Base-by-base conservation (phyloP, 2,113 vertebrate genomes). In the Tachuris rubrigastra region DNA sequence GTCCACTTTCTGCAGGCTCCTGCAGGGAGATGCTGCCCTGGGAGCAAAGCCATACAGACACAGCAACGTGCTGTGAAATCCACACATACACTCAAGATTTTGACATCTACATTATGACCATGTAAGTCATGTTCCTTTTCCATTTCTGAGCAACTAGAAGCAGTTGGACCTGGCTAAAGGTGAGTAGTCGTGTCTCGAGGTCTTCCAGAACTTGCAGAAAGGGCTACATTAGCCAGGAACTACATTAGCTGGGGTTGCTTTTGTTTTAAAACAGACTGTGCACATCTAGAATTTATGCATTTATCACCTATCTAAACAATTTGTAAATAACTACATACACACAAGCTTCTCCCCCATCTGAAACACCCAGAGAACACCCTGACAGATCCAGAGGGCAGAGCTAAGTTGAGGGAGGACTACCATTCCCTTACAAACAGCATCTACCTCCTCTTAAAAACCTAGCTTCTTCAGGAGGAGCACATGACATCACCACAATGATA, bases 401-500 rank as follows among this genome's bases (percentile, higher is more conserved):
- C 5, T 42, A 7, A 31, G 52, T 46, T 50, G 63, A 80, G 31
- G 23, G 52, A 77, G 56, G 27, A 71, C 84, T 52, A 37, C 39
- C 19, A 10, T 2, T 1, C 5, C 52, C 58, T 31, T 72, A 12
- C 56, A n/a, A 50, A 56, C 20, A 35, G 28, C 50, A 27, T 44
- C 39, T 28, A 46, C 25, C 58, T 52, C 39, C 56, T 41, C 44
- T 12, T 9, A n/a, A 59, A 78, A 52, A 12, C 52, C 8, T 4
- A 7, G 9, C 20, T n/a, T 6, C 30, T 9, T 66, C 50, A 22
- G 67, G 21, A 63, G 37, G 21, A 81, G 14, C 4, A 14, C 0
- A 0, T 18, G 65, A 19, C 35, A 52, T 9, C 0, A 0, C 23
- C 47, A 52, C 68, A 20, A 23, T 7, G 68, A 24, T 6, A 75